Conservation (phyloP, 2,888 invertebrate genomes). For the Cosmopolites sordidus region DNA sequence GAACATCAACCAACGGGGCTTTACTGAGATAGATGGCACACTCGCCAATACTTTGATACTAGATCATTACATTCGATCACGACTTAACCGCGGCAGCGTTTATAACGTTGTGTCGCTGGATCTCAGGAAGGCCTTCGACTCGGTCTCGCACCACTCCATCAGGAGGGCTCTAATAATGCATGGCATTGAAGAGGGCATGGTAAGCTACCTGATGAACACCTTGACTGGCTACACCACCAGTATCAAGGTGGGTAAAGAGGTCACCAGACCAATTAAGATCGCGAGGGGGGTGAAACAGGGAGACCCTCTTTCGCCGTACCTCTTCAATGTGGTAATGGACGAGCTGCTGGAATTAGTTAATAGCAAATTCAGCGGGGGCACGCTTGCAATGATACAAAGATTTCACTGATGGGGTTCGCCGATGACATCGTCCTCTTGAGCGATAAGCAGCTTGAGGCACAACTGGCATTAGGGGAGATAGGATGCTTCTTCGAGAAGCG, state of each 20-base stretch:
- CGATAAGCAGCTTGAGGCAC: constrained; percentile 2
- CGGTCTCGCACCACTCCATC: constrained; percentile 15
- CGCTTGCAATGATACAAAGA: neutral
- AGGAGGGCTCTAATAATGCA: no score
- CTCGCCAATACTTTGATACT: constrained; percentile 37
- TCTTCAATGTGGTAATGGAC: neutral
- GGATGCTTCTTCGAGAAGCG: constrained; percentile 10
- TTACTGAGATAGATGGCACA: constrained; percentile 38
- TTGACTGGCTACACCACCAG: no score
- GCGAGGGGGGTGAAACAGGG: neutral
- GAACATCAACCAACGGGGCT: constrained; percentile 30
- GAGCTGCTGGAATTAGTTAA: no score
- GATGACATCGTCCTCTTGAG: constrained; percentile 25
- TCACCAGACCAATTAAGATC: neutral
- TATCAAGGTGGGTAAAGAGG: no score
- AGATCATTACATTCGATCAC: constrained; percentile 23
- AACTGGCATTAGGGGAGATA: neutral
- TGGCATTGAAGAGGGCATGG: neutral
- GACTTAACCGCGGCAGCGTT: neutral
- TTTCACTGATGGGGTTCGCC: constrained; percentile 23
- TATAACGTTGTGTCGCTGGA: constrained; percentile 18
- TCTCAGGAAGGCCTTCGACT: constrained; percentile 22
- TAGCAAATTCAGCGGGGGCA: neutral
- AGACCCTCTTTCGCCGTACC: neutral
- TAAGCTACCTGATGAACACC: neutral